Evolutionary conservation across 1,140 invertebrate genomes (phyloP), one percentile per base, ranked within the genome.

Genomic region (Drosophila chauvacae): DNA sequence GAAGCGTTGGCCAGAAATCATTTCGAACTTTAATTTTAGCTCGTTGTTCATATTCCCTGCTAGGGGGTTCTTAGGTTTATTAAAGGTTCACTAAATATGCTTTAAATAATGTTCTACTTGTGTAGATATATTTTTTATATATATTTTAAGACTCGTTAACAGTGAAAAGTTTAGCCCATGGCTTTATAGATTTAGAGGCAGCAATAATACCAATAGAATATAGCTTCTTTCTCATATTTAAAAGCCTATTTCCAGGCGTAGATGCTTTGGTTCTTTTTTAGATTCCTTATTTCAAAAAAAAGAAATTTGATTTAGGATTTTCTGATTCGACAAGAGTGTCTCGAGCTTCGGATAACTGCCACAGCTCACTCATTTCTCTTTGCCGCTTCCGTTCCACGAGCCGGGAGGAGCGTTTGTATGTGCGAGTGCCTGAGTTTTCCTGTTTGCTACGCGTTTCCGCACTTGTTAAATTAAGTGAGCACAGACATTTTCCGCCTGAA

Each of bases 401-500:
- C 10, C 2, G 11, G 23, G 18, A n/a, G 6, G 7, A 33, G 13
- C 20, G 33, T 28, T 37, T 47, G 37, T 28, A 35, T 53, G 10
- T 63, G 11, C 11, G n/a, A 37, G n/a, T 58, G 16, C 11, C 42
- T 13, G 33, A 11, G 48, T 41, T 70, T 51, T 60, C 39, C 61
- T 53, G 69, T 74, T 80, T 74, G 45, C 41, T 48, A 20, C 57
- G 44, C 55, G 45, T 55, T 71, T 77, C 51, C 53, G 58, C 64
- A 62, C 72, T 77, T 77, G 61, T 80, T 66, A 39, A 81, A 62
- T 71, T 86, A 53, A 77, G 66, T 76, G 79, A 71, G 69, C 61
- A 50, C 74, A 79, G 70, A 79, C 69, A 86, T 86, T 86, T 87
- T 70, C 58, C 76, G 70, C 66, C 47, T 71, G 64, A 86, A 72